phyloP scores from a whole-genome alignment of 2,113 vertebrate genomes.

The Nycticorax nycticorax region DNA sequence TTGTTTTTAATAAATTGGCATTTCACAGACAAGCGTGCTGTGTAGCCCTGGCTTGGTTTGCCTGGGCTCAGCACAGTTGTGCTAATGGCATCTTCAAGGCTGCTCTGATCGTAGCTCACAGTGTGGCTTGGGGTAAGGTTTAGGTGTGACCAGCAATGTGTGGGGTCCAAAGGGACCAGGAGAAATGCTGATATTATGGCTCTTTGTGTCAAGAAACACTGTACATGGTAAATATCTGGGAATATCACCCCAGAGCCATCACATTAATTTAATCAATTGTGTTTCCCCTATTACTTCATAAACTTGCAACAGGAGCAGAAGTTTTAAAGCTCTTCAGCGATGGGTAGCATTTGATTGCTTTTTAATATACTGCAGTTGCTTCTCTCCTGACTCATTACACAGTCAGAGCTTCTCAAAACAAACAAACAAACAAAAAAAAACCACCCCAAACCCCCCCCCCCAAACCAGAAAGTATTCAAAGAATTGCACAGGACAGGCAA shows the following conservation, averaged over 20 bases:
- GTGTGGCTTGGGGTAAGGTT: accelerated
- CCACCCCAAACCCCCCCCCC: too few relatives aligned
- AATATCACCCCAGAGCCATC: background rate
- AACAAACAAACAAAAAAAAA: too few relatives aligned
- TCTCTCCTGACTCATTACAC: background rate
- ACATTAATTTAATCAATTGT: background rate
- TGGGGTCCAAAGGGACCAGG: background rate
- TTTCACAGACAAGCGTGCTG: background rate
- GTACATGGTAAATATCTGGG: background rate
- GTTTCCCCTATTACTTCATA: background rate
- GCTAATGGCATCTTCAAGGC: background rate
- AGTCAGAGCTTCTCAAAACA: background rate
- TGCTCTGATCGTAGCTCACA: accelerated
- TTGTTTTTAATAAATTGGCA: background rate
- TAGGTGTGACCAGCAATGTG: background rate
- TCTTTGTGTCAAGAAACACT: background rate
- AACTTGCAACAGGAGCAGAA: background rate
- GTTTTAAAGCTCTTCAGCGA: background rate
- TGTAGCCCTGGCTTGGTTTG: background rate
- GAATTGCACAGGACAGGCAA: background rate
- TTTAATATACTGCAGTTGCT: background rate
- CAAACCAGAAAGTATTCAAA: background rate
- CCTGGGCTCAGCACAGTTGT: background rate
- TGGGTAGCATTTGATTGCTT: background rate
- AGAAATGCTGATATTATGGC: background rate